A percentile compares a stretch with the other conserved stretches of the same genome.
These are phyloP conservation scores for Drosophila nr. medialis DNA, from an alignment of 2,888 invertebrate genomes.

Conservation along the genomic window DNA sequence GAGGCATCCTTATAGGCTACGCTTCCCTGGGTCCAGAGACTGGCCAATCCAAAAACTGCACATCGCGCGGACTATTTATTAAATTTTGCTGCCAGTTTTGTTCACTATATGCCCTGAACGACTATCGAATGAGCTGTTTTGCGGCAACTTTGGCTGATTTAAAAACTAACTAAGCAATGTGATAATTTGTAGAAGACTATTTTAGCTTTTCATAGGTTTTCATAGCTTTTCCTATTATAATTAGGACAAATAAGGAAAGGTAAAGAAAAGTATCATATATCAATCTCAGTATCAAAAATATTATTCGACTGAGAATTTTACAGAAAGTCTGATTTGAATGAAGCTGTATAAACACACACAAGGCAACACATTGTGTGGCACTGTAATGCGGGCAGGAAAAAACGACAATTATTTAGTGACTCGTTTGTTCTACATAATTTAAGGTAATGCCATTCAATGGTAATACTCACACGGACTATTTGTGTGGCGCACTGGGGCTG, in stretches of 20 bases:
- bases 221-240: not conserved
- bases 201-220: not conserved
- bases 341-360: not conserved
- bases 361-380: not conserved
- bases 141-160: not conserved
- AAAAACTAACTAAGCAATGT: not conserved
- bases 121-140: slow-evolving; percentile 29
- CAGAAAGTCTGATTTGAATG: not conserved
- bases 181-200: no score
- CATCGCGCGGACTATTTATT: slow-evolving; percentile 39
- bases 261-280: not conserved
- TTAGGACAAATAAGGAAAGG: no score
- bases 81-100: slow-evolving; percentile 38
- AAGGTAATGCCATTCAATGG: slow-evolving; percentile 69
- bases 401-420: slow-evolving; percentile 38
- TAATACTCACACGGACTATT: slow-evolving; percentile 54
- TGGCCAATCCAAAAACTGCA: slow-evolving; percentile 29
- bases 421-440: slow-evolving; percentile 56
- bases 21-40: slow-evolving; percentile 43
- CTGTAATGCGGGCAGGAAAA: slow-evolving; percentile 9
- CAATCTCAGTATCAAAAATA: not conserved
- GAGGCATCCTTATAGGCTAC: slow-evolving; percentile 42
- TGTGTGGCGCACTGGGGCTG: not conserved
- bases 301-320: not conserved
- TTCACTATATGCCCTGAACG: slow-evolving; percentile 11